phyloP scores from a whole-genome alignment of 2,888 invertebrate genomes.

The Coremacera marginata region DNA sequence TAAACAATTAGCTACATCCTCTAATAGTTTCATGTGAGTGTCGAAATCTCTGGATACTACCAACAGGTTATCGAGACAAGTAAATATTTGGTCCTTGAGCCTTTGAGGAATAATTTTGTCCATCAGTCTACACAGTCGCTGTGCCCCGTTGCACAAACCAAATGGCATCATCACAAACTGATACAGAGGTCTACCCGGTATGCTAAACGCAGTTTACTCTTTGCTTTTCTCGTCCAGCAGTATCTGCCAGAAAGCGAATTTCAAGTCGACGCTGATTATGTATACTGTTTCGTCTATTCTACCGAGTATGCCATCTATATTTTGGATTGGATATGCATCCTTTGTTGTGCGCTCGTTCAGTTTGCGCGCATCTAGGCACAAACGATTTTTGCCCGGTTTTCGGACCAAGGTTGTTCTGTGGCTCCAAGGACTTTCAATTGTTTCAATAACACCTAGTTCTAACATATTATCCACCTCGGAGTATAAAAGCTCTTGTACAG shows the following conservation, averaged over 20 bases:
- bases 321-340: too few relatives aligned
- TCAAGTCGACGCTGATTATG: background rate
- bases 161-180: background rate
- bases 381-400: slow-evolving; percentile 34
- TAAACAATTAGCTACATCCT: slow-evolving; percentile 25
- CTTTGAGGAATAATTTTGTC: background rate
- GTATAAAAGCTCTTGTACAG: too few relatives aligned
- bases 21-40: background rate
- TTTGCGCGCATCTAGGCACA: slow-evolving; percentile 28
- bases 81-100: background rate
- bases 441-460: slow-evolving; percentile 23
- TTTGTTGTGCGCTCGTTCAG: slow-evolving; percentile 1
- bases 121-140: background rate
- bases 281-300: background rate
- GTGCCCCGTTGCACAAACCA: background rate
- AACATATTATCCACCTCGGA: slow-evolving; percentile 34
- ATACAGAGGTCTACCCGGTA: background rate
- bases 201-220: background rate
- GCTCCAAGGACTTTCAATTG: slow-evolving; percentile 37
- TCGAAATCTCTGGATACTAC: slow-evolving; percentile 15
- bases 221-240: background rate
- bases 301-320: too few relatives aligned
- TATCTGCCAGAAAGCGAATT: slow-evolving; percentile 20
- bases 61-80: background rate
- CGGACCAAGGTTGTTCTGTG: too few relatives aligned